A percentile compares a stretch with the other conserved stretches of the same genome.
Evolutionary conservation across 1,140 invertebrate species (phyloP).

Genomic region (Lysiphlebus fabarum): DNA sequence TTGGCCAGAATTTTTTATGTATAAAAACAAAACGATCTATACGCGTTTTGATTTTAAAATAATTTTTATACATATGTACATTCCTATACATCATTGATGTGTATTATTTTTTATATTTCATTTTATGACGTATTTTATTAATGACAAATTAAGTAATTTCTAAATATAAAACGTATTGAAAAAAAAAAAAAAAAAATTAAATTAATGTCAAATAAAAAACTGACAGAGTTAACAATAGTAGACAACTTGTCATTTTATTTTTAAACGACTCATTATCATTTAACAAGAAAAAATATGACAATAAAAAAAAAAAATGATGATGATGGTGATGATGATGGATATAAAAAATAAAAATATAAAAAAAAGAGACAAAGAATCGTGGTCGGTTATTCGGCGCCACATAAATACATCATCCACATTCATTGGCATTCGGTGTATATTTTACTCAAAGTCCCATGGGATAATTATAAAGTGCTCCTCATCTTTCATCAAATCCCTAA

Average conservation of each 20-base stretch:
- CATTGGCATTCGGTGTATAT: too few species aligned
- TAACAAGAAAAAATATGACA: too few species aligned
- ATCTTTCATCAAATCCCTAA: constrained; percentile 31
- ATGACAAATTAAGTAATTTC: neutral
- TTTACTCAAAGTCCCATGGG: constrained; percentile 18
- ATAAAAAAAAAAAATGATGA: too few species aligned
- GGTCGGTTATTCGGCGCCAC: constrained; percentile 30
- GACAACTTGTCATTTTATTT: too few species aligned
- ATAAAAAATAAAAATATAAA: constrained; percentile 7
- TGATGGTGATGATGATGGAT: neutral
- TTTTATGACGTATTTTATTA: neutral
- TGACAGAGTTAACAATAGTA: too few species aligned
- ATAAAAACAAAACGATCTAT: neutral
- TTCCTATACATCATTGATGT: too few species aligned
- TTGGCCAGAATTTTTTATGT: constrained; percentile 7
- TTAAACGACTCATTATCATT: too few species aligned
- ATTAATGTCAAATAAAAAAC: too few species aligned
- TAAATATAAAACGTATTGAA: neutral
- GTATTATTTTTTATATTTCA: neutral
- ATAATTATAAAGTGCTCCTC: constrained; percentile 45
- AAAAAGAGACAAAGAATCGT: neutral
- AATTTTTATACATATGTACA: too few species aligned
- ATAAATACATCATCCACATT: constrained; percentile 35
- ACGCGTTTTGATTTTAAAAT: too few species aligned
- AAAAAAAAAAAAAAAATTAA: too few species aligned